Evolutionary conservation across 2,888 invertebrate genomes (phyloP).

Genomic region (Alentia gelatinosa): DNA sequence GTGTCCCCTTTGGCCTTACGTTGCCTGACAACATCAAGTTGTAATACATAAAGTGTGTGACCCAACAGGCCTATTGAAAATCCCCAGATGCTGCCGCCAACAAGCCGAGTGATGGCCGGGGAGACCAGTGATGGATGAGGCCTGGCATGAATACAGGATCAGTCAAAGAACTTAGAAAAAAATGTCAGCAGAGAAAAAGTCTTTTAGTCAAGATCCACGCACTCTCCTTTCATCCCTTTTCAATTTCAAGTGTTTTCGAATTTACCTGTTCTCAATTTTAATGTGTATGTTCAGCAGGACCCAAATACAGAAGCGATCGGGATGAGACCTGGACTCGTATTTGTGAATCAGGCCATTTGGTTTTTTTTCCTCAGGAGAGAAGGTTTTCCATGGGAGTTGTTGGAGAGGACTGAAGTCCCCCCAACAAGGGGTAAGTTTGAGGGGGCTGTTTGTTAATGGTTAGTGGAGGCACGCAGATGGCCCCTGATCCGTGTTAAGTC

Average conservation of each 20-base stretch:
- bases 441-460: too few relatives aligned
- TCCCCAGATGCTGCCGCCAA: background rate
- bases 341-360: too few relatives aligned
- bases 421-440: too few relatives aligned
- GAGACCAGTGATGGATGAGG: background rate
- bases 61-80: background rate
- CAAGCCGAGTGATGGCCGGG: background rate
- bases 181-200: background rate
- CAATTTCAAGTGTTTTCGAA: background rate
- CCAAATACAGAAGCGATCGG: too few relatives aligned
- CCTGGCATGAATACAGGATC: background rate
- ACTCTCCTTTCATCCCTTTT: background rate
- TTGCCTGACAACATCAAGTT: background rate
- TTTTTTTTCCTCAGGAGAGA: too few relatives aligned
- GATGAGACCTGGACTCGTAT: too few relatives aligned
- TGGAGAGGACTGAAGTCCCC: too few relatives aligned
- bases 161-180: background rate
- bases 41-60: background rate
- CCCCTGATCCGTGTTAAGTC: too few relatives aligned
- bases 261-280: conserved; percentile 1
- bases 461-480: too few relatives aligned
- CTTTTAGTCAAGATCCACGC: background rate
- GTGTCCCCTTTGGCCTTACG: background rate
- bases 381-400: too few relatives aligned
- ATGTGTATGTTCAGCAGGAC: background rate